Evolutionary conservation across 2,888 invertebrate species (phyloP).

Genomic region (Pheosia gnoma): DNA sequence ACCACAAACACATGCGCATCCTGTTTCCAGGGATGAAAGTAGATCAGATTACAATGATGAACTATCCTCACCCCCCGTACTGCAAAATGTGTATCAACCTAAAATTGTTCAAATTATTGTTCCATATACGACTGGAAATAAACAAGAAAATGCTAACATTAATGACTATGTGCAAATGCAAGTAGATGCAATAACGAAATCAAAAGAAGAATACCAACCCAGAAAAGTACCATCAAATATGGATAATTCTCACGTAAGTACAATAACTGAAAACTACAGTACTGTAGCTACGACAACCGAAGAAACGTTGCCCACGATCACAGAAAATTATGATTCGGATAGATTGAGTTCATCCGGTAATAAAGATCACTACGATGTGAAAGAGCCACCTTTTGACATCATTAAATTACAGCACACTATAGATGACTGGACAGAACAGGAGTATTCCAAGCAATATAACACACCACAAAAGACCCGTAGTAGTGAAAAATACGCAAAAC

Average conservation of each 20-base stretch:
- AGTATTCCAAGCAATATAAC: constrained; percentile 84
- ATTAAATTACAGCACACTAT: constrained; percentile 91
- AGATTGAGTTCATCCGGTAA: constrained; percentile 69
- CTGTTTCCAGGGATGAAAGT: constrained; percentile 60
- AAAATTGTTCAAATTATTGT: constrained; percentile 92
- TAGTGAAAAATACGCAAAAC: constrained; percentile 86
- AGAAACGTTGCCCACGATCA: constrained; percentile 45
- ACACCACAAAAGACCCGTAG: constrained; percentile 78
- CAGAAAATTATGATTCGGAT: constrained; percentile 81
- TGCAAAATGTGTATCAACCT: constrained; percentile 73
- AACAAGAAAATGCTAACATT: constrained; percentile 52
- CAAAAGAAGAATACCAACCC: constrained; percentile 69
- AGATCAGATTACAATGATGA: constrained; percentile 57
- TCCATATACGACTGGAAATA: constrained; percentile 86
- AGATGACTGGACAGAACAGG: constrained; percentile 93
- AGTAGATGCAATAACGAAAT: constrained; percentile 55
- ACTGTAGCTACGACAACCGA: constrained; percentile 59
- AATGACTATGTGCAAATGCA: constrained; percentile 72
- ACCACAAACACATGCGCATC: constrained; percentile 45
- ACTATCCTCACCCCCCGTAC: constrained; percentile 44
- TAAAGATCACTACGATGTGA: constrained; percentile 72
- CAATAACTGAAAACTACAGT: constrained; percentile 52
- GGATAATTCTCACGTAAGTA: constrained; percentile 46
- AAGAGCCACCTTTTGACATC: constrained; percentile 87
- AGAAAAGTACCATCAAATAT: constrained; percentile 77